A percentile compares a stretch with the other conserved stretches of the same genome.
phyloP scores from a whole-genome alignment of 2,888 invertebrate genomes.

The Perithous albicinctus region DNA sequence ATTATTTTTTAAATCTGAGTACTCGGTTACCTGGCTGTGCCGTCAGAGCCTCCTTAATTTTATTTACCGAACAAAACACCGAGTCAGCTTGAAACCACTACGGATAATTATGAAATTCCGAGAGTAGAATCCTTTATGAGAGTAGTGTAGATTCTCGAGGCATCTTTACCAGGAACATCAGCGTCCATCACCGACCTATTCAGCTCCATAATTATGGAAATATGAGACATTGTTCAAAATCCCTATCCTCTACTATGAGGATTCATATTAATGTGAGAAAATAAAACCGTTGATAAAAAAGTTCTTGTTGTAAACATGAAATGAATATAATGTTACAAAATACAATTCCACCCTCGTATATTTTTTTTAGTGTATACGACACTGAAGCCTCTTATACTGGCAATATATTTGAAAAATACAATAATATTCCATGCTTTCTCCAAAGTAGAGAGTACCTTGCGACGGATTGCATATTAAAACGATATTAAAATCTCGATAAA shows the following conservation, averaged over 20 bases:
- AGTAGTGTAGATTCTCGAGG: neutral
- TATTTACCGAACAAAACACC: constrained; percentile 14
- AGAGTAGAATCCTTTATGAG: neutral
- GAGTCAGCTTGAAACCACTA: neutral
- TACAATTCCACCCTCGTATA: too few species aligned
- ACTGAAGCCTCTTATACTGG: too few species aligned
- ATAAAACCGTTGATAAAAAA: neutral
- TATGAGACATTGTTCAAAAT: neutral
- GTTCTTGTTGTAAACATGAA: too few species aligned
- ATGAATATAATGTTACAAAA: too few species aligned
- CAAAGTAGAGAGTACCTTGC: neutral
- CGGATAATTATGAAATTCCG: constrained; percentile 28
- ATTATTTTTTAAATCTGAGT: too few species aligned
- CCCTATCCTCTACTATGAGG: neutral
- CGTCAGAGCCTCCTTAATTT: too few species aligned
- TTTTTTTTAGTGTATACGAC: too few species aligned
- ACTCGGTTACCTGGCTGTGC: too few species aligned
- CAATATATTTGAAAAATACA: neutral
- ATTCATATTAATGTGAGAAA: neutral
- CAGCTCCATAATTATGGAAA: neutral
- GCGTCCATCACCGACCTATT: neutral
- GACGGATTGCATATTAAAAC: neutral
- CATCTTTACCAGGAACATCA: neutral
- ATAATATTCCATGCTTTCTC: neutral
- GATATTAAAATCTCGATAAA: constrained; percentile 25